Evolutionary conservation across 2,113 vertebrate genomes (phyloP).

Genomic region (Neofelis nebulosa): DNA sequence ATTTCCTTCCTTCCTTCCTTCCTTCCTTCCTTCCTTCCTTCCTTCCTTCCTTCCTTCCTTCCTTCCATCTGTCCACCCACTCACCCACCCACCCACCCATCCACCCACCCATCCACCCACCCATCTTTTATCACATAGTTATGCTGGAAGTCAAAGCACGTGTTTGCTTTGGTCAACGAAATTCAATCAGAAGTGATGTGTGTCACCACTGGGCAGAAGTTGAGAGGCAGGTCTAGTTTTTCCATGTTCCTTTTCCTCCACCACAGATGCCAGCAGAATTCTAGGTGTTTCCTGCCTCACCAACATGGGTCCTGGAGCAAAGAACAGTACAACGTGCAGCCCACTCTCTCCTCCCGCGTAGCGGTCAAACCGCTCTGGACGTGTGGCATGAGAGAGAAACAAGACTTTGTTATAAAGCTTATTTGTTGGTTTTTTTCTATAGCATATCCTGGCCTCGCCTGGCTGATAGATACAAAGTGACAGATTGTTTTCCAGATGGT

Average conservation of each 20-base stretch:
- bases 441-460: neutral
- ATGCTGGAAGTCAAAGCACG: neutral
- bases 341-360: neutral
- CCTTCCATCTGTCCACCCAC: neutral
- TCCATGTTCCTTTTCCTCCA: neutral
- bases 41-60: neutral
- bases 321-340: fast-evolving
- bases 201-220: neutral
- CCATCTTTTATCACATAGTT: neutral
- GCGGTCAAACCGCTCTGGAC: fast-evolving
- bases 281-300: neutral
- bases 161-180: neutral
- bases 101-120: neutral
- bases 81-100: too few relatives aligned
- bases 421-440: neutral
- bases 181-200: fast-evolving
- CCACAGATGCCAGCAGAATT: neutral
- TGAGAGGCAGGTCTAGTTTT: neutral
- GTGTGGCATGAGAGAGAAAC: neutral
- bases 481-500: constrained; percentile 53
- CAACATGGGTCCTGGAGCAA: neutral
- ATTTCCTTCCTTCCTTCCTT: too few relatives aligned
- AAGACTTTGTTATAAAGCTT: neutral
- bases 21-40: neutral
- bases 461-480: constrained; percentile 9